These are phyloP conservation scores for Nomia melanderi DNA, from an alignment of 1,140 invertebrate species.

Conservation along the genomic window DNA sequence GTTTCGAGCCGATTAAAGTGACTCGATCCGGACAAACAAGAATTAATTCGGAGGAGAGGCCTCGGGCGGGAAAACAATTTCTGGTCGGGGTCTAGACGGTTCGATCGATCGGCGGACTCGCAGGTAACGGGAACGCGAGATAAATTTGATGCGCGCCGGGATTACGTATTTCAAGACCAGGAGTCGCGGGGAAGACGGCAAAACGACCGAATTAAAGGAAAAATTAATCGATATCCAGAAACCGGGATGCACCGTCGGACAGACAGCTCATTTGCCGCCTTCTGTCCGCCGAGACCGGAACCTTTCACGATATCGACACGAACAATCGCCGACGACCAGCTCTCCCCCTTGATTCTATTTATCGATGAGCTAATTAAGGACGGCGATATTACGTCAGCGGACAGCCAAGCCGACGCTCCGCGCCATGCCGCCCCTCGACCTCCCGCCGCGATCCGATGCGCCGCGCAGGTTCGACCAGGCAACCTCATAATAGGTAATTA, in stretches of 20 bases:
- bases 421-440: neutral
- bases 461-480: neutral
- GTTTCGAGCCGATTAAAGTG: too few species aligned
- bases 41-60: neutral
- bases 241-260: neutral
- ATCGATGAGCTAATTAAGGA: constrained; percentile 41
- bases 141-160: constrained; percentile 14
- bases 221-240: constrained; percentile 13
- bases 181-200: neutral
- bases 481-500: constrained; percentile 44
- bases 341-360: constrained; percentile 13
- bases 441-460: too few species aligned
- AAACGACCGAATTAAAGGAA: neutral
- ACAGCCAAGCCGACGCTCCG: neutral
- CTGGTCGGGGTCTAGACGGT: neutral
- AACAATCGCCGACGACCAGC: neutral
- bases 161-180: neutral
- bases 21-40: neutral
- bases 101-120: neutral
- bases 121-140: neutral
- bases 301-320: neutral
- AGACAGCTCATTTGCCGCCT: constrained; percentile 23
- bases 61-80: neutral
- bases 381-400: neutral
- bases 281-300: neutral